Evolutionary conservation across 2,888 invertebrate species (phyloP).

Genomic region (Diploptera punctata): DNA sequence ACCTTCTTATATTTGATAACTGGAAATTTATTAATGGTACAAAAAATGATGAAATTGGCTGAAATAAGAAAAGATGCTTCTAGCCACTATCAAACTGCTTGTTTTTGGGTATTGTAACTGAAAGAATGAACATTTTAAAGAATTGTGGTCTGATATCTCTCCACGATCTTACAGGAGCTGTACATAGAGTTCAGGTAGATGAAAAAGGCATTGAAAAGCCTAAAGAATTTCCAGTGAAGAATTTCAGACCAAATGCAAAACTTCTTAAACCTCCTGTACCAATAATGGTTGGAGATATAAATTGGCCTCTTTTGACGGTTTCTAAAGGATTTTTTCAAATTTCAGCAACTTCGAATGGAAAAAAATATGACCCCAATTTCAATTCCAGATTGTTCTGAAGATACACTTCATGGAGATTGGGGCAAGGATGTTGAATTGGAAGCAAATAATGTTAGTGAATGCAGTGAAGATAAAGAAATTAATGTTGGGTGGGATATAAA

Average conservation of each 20-base stretch:
- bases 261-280: constrained; percentile 89
- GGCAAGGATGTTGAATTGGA: too few relatives aligned
- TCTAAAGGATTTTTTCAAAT: too few relatives aligned
- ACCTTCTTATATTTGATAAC: constrained; percentile 98
- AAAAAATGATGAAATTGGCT: constrained; percentile 99
- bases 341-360: too few relatives aligned
- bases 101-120: constrained; percentile 87
- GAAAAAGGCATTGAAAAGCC: constrained; percentile 79
- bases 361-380: too few relatives aligned
- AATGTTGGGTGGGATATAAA: too few relatives aligned
- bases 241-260: constrained; percentile 74
- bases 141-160: constrained; percentile 69
- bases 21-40: constrained; percentile 95
- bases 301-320: constrained; percentile 96
- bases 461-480: too few relatives aligned
- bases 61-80: constrained; percentile 97
- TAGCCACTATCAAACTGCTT: constrained; percentile 94
- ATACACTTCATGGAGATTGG: too few relatives aligned
- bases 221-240: constrained; percentile 63
- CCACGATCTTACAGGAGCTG: constrained; percentile 93
- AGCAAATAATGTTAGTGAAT: too few relatives aligned
- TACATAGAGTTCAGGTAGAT: constrained; percentile 84
- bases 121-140: constrained; percentile 85
- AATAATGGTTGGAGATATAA: constrained; percentile 87
- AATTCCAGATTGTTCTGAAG: too few relatives aligned